phyloP scores from a whole-genome alignment of 1,140 invertebrate species.

The Diorhabda elongata region DNA sequence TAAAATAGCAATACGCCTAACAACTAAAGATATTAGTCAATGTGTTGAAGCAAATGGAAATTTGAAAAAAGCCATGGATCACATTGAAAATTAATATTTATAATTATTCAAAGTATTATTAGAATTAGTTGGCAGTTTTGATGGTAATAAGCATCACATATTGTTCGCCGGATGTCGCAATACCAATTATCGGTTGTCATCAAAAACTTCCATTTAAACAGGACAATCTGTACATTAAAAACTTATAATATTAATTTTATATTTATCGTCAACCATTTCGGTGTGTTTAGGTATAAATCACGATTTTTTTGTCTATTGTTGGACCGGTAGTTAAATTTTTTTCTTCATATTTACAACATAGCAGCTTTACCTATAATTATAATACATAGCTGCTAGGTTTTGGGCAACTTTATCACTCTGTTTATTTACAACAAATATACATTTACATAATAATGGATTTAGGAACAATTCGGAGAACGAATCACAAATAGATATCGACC shows the following conservation, averaged over 20 bases:
- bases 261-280: constrained; percentile 39
- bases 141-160: too few species aligned
- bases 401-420: constrained; percentile 32
- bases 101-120: too few species aligned
- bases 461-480: neutral
- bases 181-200: too few species aligned
- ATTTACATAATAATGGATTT: constrained; percentile 6
- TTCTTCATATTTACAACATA: constrained; percentile 31
- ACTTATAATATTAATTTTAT: constrained; percentile 41
- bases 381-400: constrained; percentile 30
- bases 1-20: too few species aligned
- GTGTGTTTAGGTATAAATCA: constrained; percentile 45
- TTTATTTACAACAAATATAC: constrained; percentile 36
- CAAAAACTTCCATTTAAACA: constrained; percentile 34
- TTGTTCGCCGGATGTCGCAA: too few species aligned
- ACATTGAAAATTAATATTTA: too few species aligned
- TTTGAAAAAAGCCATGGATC: too few species aligned
- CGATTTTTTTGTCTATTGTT: constrained; percentile 24
- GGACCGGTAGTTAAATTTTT: constrained; percentile 17
- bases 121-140: too few species aligned
- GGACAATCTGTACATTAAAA: constrained; percentile 45
- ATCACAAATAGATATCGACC: too few species aligned
- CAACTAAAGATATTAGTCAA: too few species aligned
- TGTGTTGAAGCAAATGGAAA: too few species aligned
- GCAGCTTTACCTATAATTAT: constrained; percentile 34